Evolutionary conservation across 2,888 invertebrate species (phyloP).

Genomic region (Dryococelus australis): DNA sequence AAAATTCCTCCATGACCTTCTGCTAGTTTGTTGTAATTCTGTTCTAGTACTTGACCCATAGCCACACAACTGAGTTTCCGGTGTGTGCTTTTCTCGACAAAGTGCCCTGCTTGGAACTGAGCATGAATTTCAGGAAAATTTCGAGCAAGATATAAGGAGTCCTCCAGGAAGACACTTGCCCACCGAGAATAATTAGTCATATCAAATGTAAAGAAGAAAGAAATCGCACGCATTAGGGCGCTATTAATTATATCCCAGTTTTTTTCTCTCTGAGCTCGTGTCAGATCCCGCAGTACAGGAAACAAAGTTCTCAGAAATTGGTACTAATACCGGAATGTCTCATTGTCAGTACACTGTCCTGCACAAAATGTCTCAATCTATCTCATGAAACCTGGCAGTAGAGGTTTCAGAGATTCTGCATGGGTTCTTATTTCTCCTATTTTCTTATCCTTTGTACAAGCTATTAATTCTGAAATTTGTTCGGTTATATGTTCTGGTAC

Average conservation of each 20-base stretch:
- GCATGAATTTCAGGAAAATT: no score
- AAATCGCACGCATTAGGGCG: background rate
- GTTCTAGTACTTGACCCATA: no score
- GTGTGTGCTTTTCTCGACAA: no score
- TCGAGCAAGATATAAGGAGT: no score
- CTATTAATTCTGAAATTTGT: no score
- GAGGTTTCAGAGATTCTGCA: background rate
- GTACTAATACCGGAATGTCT: no score
- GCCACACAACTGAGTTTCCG: no score
- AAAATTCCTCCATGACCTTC: no score
- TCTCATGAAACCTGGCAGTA: background rate
- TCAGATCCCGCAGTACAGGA: constrained; percentile 12
- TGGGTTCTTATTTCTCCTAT: background rate
- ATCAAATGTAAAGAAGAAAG: background rate
- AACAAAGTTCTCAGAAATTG: constrained; percentile 22
- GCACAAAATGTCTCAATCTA: background rate
- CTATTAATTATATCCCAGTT: background rate
- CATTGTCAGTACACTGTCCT: no score
- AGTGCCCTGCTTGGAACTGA: no score
- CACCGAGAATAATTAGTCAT: background rate
- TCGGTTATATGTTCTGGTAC: background rate
- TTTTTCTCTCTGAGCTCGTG: constrained; percentile 13
- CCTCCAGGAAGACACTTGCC: background rate
- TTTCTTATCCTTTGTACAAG: background rate
- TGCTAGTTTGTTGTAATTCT: no score